phyloP scores from a whole-genome alignment of 2,113 vertebrate species.

The Gnathonemus longibarbis region DNA sequence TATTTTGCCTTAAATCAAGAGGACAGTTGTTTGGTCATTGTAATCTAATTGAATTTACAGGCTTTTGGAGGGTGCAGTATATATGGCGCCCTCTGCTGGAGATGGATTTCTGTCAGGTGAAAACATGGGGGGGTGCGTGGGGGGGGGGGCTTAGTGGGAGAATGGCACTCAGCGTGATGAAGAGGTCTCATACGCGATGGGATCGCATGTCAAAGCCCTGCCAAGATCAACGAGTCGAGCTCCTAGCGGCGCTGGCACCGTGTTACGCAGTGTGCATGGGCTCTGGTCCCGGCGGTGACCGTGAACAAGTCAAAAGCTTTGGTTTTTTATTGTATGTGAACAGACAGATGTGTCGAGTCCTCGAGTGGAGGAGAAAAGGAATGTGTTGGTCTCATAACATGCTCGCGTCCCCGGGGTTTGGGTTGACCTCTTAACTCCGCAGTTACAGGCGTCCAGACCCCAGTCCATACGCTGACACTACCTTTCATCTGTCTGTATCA shows the following conservation, averaged over 20 bases:
- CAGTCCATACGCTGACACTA: neutral
- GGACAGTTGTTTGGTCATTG: conserved; percentile 41
- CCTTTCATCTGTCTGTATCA: neutral
- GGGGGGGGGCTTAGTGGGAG: neutral
- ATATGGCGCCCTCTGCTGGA: conserved; percentile 62
- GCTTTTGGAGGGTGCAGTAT: conserved; percentile 50
- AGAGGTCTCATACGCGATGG: neutral
- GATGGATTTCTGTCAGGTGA: neutral
- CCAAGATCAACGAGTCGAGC: neutral
- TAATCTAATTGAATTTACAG: conserved; percentile 38
- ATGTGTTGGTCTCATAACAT: neutral
- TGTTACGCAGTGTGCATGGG: neutral
- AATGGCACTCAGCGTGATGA: neutral
- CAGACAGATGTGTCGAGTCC: neutral
- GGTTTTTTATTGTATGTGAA: neutral
- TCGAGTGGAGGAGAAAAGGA: neutral
- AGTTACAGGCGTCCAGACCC: neutral
- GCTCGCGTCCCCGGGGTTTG: too few species aligned
- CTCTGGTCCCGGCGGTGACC: neutral
- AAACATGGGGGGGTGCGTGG: neutral
- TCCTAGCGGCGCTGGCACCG: neutral
- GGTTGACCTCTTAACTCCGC: neutral
- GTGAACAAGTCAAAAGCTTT: neutral
- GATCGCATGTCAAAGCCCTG: neutral
- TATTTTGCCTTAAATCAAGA: conserved; percentile 37